phyloP scores from a whole-genome alignment of 2,113 vertebrate species.

The Sturnus vulgaris region DNA sequence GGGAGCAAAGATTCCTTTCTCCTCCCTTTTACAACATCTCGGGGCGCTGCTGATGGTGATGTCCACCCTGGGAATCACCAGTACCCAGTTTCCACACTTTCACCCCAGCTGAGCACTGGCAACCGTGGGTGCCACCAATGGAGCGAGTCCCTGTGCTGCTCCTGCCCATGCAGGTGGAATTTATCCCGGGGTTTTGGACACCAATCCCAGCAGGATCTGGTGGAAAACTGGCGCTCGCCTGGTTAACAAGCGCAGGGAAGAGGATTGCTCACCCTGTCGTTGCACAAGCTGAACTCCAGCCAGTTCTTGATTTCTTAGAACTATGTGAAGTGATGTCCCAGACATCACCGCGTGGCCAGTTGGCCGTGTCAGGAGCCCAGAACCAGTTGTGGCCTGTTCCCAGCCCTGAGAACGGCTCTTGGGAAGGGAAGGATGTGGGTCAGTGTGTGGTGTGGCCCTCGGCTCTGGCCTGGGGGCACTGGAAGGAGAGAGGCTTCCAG shows the following conservation, averaged over 20 bases:
- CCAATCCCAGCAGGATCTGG: not conserved
- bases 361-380: not conserved
- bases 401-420: not conserved
- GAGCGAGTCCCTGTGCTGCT: accelerated
- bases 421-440: not conserved
- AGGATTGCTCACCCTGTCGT: not conserved
- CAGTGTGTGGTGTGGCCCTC: accelerated
- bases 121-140: accelerated
- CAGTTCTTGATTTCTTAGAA: conserved; percentile 41
- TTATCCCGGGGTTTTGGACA: not conserved
- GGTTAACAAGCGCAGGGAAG: not conserved
- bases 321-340: not conserved
- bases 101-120: accelerated
- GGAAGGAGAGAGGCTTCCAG: accelerated
- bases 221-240: not conserved
- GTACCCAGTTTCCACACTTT: not conserved
- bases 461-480: not conserved
- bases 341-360: not conserved
- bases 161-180: not conserved
- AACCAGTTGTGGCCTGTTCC: not conserved
- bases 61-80: not conserved
- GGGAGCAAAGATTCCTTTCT: not conserved
- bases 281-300: conserved; percentile 22
- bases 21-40: not conserved
- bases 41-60: accelerated